Percentiles rank a stretch among this genome's conserved stretches.
Conservation (phyloP, 2,797 vertebrate species). For the Myiotriccus ornatus region DNA sequence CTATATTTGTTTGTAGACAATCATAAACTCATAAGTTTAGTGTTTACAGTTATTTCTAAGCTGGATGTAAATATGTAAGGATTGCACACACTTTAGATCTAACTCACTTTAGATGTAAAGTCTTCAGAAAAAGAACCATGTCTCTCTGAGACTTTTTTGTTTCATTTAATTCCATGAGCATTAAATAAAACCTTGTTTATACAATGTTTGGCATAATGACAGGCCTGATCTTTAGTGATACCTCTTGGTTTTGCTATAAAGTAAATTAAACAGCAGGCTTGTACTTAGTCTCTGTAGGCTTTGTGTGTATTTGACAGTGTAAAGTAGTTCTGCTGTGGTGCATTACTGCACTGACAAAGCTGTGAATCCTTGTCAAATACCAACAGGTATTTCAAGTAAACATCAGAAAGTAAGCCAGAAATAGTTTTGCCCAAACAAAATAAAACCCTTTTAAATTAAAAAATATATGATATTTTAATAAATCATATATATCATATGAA, state of each 20-base stretch:
- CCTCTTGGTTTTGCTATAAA: neutral
- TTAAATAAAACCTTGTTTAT: constrained; percentile 31
- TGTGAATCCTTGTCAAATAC: neutral
- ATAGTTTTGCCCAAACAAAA: neutral
- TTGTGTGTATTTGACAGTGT: neutral
- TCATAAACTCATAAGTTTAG: neutral
- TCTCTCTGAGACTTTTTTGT: neutral
- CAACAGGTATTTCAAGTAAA: neutral
- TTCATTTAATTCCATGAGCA: neutral
- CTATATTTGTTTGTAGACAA: neutral
- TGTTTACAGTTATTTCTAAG: neutral
- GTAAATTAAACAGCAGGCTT: neutral
- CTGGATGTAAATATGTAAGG: neutral
- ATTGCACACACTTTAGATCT: neutral
- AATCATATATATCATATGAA: neutral
- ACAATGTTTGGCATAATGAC: neutral
- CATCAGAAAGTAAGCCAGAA: neutral
- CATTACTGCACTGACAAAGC: neutral
- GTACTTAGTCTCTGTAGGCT: neutral
- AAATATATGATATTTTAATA: neutral
- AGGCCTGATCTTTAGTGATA: constrained; percentile 6
- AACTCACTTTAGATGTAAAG: neutral
- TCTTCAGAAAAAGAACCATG: neutral
- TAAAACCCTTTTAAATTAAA: neutral
- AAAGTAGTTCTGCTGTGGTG: neutral